Evolutionary conservation across 2,113 vertebrate genomes (phyloP).

Genomic region (Saccopteryx leptura): DNA sequence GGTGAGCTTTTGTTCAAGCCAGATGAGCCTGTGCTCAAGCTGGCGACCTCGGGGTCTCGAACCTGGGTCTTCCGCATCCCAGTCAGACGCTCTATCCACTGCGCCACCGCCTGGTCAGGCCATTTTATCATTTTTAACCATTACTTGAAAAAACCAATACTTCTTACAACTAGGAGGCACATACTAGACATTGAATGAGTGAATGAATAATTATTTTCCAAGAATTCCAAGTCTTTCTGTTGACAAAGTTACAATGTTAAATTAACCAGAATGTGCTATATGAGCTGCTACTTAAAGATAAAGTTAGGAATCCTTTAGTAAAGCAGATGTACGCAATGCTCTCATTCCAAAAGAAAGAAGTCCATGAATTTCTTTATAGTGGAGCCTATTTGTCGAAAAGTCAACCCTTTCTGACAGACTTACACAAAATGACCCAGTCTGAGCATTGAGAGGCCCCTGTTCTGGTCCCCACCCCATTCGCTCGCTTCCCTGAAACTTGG

Average conservation of each 20-base stretch:
- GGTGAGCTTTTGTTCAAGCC: too few species aligned
- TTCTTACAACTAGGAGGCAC: neutral
- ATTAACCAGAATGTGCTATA: neutral
- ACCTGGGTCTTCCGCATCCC: too few species aligned
- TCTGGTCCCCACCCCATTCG: neutral
- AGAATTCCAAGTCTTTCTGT: slow-evolving; percentile 7
- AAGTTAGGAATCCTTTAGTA: neutral
- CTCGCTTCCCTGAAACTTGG: slow-evolving; percentile 14
- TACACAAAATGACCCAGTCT: neutral
- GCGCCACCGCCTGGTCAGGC: too few species aligned
- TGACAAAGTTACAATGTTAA: neutral
- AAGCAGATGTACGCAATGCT: neutral
- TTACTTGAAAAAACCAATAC: slow-evolving; percentile 32
- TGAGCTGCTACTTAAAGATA: neutral
- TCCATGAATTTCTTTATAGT: neutral
- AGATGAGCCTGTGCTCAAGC: too few species aligned
- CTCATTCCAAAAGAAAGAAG: neutral
- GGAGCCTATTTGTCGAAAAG: slow-evolving; percentile 27
- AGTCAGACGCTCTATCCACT: too few species aligned
- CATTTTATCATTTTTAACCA: neutral
- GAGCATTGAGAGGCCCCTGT: neutral
- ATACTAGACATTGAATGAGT: neutral
- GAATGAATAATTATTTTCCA: neutral
- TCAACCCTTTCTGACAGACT: neutral
- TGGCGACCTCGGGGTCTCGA: too few species aligned